These are phyloP conservation scores for Macropodus opercularis DNA, from an alignment of 2,797 vertebrate genomes.

Conservation along the genomic window DNA sequence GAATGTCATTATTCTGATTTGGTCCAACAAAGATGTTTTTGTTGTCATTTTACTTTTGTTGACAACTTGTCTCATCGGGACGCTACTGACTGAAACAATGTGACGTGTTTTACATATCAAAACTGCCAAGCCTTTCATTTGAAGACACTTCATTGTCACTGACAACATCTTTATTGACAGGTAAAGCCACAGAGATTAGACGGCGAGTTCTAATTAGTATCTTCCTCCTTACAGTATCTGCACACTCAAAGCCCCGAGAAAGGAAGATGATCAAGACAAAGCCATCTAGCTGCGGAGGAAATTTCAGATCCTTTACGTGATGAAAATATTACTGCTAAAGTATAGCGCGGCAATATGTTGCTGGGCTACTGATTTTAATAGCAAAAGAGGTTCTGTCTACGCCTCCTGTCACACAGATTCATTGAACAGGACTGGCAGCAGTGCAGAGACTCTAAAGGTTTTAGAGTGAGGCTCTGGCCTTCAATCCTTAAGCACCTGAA, in stretches of 20 bases:
- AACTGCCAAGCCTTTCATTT: slow-evolving; percentile 64
- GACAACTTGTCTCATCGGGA: slow-evolving; percentile 71
- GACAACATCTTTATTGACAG: slow-evolving; percentile 77
- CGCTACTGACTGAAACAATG: slow-evolving; percentile 58
- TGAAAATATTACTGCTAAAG: slow-evolving; percentile 4
- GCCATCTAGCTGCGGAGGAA: slow-evolving; percentile 6
- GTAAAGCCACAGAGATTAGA: slow-evolving; percentile 71
- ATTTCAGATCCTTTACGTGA: slow-evolving; percentile 1
- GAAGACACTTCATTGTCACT: slow-evolving; percentile 55
- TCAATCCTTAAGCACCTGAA: neutral
- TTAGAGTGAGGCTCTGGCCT: too few relatives aligned
- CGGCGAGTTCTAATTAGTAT: slow-evolving; percentile 72
- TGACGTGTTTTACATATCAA: slow-evolving; percentile 77
- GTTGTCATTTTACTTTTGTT: slow-evolving; percentile 72
- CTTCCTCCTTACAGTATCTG: slow-evolving; percentile 56
- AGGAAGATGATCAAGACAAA: slow-evolving; percentile 48
- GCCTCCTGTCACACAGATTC: too few relatives aligned
- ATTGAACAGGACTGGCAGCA: too few relatives aligned
- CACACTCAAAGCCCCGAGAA: slow-evolving; percentile 39
- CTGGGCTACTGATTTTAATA: too few relatives aligned
- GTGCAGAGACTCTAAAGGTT: too few relatives aligned
- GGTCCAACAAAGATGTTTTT: slow-evolving; percentile 77
- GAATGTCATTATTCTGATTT: slow-evolving; percentile 74
- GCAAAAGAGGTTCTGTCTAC: too few relatives aligned
- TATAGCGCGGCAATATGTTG: too few relatives aligned